Evolutionary conservation across 2,113 vertebrate genomes (phyloP).

Genomic region (Verasper variegatus): DNA sequence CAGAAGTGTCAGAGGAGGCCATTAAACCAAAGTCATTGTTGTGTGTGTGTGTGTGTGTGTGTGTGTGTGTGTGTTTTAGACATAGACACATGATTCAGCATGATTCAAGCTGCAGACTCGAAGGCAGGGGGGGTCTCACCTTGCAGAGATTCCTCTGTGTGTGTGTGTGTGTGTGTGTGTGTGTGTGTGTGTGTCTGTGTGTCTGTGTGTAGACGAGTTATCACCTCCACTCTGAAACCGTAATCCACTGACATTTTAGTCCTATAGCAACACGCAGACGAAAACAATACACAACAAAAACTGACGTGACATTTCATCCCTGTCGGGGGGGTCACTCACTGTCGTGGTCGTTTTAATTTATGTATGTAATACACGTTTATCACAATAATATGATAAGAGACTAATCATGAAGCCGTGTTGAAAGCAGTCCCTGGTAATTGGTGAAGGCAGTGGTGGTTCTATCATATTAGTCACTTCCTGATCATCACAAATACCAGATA

Average conservation of each 20-base stretch:
- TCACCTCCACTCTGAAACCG: conserved; percentile 27
- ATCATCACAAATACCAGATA: too few relatives aligned
- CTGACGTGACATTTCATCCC: neutral
- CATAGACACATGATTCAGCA: conserved; percentile 51
- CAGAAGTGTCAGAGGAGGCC: conserved; percentile 30
- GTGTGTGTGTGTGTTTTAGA: conserved; percentile 2
- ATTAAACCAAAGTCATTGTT: conserved; percentile 9
- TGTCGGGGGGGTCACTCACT: neutral
- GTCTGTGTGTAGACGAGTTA: neutral
- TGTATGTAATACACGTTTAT: too few relatives aligned
- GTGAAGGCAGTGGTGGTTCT: too few relatives aligned
- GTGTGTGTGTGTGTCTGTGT: neutral
- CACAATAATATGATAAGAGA: too few relatives aligned
- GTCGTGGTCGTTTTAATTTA: too few relatives aligned
- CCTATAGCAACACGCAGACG: conserved; percentile 48
- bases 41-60: conserved; percentile 5
- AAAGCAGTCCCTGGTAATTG: too few relatives aligned
- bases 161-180: neutral
- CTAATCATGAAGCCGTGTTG: too few relatives aligned
- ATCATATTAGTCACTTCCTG: too few relatives aligned
- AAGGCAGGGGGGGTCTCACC: conserved; percentile 53
- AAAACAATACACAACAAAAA: conserved; percentile 43
- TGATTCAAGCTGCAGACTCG: conserved; percentile 52
- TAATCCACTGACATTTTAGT: conserved; percentile 41
- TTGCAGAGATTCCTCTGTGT: conserved; percentile 12